Evolutionary conservation across 1,140 invertebrate genomes (phyloP), one percentile per base, ranked within the genome.

Genomic region (Drosophila virilis): DNA sequence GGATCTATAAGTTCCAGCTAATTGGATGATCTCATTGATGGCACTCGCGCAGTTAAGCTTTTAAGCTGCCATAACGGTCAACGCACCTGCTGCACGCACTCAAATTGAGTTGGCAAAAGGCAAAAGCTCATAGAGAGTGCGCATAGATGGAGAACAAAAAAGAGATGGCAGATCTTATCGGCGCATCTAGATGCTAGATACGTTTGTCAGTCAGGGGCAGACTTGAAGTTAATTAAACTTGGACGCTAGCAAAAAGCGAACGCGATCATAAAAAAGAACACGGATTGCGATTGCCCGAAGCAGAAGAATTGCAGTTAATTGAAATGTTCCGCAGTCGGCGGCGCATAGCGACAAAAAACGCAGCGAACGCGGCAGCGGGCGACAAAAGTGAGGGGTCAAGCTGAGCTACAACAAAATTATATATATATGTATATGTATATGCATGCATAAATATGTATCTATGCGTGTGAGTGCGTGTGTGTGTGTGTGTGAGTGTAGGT

Each of bases 231-330:
- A 89, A 89, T 89, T 89, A 84, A 89, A 89, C 70, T 78, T 89
- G 84, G 80, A 72, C 65, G 73, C 61, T 22, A 51, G 54, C 51
- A 59, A 38, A 35, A 22, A 51, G 57, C 64, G 33, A 64, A 17
- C 10, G 42, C 40, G 77, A 83, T 88, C 81, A 84, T 74, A 78
- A 80, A 80, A 84, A 40, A 40, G 38, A 40, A 12, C 38, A 85
- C 77, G 77, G 77, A 80, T 85, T 85, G 81, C 72, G 71, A 64
- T 65, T 54, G 67, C 52, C 52, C 69, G 65, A 69, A 80, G 74
- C 76, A 78, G 48, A 90, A 83, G 81, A 91, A 88, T 88, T 90
- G 90, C 90, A 91, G 80, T 91, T 91, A 91, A 91, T 91, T 91
- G 90, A 91, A 91, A 91, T 91, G 90, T 91, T 91, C 75, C 66